These are phyloP conservation scores for Bombus cullumanus DNA, from an alignment of 1,140 invertebrate genomes.

Conservation along the genomic window DNA sequence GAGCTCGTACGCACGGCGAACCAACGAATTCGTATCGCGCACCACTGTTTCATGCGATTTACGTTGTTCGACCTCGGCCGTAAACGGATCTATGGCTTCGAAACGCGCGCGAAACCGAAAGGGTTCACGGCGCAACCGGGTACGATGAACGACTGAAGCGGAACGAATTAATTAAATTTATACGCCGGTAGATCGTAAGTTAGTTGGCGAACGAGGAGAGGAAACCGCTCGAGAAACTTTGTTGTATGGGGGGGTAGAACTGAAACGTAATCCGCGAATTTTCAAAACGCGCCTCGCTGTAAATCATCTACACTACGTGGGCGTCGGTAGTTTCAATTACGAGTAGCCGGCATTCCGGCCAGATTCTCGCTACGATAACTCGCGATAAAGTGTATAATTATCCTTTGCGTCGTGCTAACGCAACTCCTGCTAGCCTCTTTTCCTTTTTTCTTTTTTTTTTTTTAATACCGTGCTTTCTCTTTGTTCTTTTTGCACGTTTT, in stretches of 20 bases:
- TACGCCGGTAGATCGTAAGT: background rate
- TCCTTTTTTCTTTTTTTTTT: background rate
- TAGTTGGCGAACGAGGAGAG: background rate
- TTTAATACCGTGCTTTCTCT: background rate
- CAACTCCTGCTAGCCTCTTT: background rate
- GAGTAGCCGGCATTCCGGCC: background rate
- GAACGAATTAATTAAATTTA: constrained; percentile 40
- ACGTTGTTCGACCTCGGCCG: background rate
- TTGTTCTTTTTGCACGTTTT: background rate
- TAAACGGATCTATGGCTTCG: background rate
- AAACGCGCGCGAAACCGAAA: background rate
- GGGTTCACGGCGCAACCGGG: background rate
- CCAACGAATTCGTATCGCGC: background rate
- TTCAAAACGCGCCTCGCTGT: background rate
- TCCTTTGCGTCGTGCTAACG: background rate
- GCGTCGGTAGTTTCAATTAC: constrained; percentile 6
- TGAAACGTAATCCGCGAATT: constrained; percentile 11
- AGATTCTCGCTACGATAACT: constrained; percentile 31
- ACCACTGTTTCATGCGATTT: background rate
- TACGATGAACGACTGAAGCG: constrained; percentile 7
- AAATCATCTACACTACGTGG: constrained; percentile 8
- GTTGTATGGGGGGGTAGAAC: background rate
- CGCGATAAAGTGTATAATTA: constrained; percentile 22
- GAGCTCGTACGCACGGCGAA: background rate
- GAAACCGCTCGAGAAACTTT: constrained; percentile 25